Base-by-base conservation (phyloP, 2,888 invertebrate genomes). In the Ametastegia equiseti region DNA sequence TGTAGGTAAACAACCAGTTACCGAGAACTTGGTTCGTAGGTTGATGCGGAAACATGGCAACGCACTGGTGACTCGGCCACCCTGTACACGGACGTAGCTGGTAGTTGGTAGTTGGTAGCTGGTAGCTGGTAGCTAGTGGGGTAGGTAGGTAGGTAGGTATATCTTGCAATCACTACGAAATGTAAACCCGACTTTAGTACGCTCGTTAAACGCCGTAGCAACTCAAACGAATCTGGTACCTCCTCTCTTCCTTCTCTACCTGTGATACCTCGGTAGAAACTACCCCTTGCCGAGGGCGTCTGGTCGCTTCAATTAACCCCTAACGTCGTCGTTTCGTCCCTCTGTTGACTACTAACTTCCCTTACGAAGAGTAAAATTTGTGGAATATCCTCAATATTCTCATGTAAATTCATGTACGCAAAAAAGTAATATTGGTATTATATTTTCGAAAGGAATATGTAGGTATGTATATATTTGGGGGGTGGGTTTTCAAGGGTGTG, bases 121-220 rank as follows among this genome's bases (percentile, higher is more conserved):
- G n/a, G n/a, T n/a, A n/a, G n/a, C n/a, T n/a, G n/a, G n/a, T n/a
- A n/a, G n/a, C n/a, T n/a, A n/a, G n/a, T n/a, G n/a, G n/a, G n/a
- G n/a, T n/a, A n/a, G n/a, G n/a, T n/a, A n/a, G n/a, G n/a, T n/a
- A n/a, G n/a, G n/a, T n/a, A n/a, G n/a, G n/a, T n/a, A 15, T 45
- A 71, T 71, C 71, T 71, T 75, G 75, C 54, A 75, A 75, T 75
- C 75, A 75, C 75, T 54, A 54, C 71, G 19, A 54, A 75, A 75
- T 75, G 75, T 39, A 75, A 75, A 75, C 75, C 54, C 75, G 50
- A 71, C 71, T 71, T 47, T 71, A 30, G 33, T 75, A 54, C 75
- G 75, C 75, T 75, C 75, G 75, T 75, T 75, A 75, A 75, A 75
- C 54, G 54, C 30, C 19, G 13, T 15, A n/a, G n/a, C 13, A 39